Percentiles rank a stretch among this genome's conserved stretches.
These are phyloP conservation scores for Caranx ignobilis DNA, from an alignment of 2,113 vertebrate species.

Conservation along the genomic window DNA sequence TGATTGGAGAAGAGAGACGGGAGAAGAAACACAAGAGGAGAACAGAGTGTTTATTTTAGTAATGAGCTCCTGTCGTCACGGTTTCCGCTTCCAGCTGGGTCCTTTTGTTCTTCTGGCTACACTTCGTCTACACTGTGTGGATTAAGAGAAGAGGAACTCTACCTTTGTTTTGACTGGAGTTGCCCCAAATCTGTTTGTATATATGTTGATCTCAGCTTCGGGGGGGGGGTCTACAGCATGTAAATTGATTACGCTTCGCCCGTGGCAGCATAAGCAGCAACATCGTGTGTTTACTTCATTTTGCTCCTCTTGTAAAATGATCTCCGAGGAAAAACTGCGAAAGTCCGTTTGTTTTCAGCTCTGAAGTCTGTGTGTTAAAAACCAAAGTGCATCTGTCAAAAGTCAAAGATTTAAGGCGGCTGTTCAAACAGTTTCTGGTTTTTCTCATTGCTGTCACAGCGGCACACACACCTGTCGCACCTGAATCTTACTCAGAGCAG, in stretches of 20 bases:
- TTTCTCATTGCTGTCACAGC: no score
- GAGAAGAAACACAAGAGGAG: conserved; percentile 35
- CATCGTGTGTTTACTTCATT: background rate
- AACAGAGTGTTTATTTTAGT: conserved; percentile 67
- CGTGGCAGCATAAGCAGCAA: background rate
- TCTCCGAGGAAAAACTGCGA: background rate
- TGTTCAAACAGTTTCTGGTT: no score
- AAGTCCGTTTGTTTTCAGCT: background rate
- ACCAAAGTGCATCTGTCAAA: no score
- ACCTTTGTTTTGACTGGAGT: conserved; percentile 35
- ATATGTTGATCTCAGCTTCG: background rate
- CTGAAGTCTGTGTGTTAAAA: no score
- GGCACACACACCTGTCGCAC: no score
- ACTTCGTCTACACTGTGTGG: conserved; percentile 30
- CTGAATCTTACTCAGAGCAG: no score
- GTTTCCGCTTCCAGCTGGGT: conserved; percentile 58
- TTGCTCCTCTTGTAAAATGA: background rate
- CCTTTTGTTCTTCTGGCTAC: conserved; percentile 54
- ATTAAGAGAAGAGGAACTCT: conserved; percentile 41
- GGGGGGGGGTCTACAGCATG: background rate
- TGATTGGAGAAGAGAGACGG: conserved; percentile 41
- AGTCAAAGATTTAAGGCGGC: no score
- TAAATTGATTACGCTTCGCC: conserved; percentile 29
- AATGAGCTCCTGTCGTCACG: conserved; percentile 66
- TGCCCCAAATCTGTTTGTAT: conserved; percentile 43